Base-by-base conservation (phyloP, 1,140 invertebrate species). In the Physella acuta region DNA sequence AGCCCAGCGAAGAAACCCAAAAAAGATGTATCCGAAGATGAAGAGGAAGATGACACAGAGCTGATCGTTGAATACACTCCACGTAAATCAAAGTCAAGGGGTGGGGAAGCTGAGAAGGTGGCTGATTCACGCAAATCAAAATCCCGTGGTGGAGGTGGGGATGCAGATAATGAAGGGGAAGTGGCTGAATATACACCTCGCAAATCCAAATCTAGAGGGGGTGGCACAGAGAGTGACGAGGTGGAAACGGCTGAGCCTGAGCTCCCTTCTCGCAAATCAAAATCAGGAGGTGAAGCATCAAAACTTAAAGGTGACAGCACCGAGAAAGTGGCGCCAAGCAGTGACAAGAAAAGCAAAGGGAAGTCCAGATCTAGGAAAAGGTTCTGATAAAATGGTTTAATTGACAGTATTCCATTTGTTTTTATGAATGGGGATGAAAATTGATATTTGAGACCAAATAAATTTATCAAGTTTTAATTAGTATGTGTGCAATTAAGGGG, bases 1-100 rank as follows among this genome's bases (percentile, higher is more conserved):
- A 52, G 36, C 2, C 3, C 44, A 51, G 5, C 44, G 52, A 52
- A 51, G 24, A 30, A 31, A 44, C 8, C 39, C 20, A 44, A 44
- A 20, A 20, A 8, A 44, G 39, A 44, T 44, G 39, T 44, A 8
- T 11, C 8, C 39, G 39, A 44, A 20, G 39, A 44, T 11, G 39
- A 44, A 44, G 39, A 44, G 39, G 39, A 44, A 8, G 66, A n/a
- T 1, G 56, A 60, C 5, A 68, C 26, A 17, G 60, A 39, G 3
- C 34, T 34, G 17, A 52, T 53, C 30, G 49, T 26, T 2, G 61
- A 55, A 30, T 62, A 62, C 52, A 63, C 51, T 11, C 68, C 68
- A 26, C 30, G 61, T 2, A 70, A 70, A 30, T 68, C 66, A 2
- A 49, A 39, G 28, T 68, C 66, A 17, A 33, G 66, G 2, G 66